phyloP scores from a whole-genome alignment of 2,888 invertebrate species.

The Drosophila pegasa region DNA sequence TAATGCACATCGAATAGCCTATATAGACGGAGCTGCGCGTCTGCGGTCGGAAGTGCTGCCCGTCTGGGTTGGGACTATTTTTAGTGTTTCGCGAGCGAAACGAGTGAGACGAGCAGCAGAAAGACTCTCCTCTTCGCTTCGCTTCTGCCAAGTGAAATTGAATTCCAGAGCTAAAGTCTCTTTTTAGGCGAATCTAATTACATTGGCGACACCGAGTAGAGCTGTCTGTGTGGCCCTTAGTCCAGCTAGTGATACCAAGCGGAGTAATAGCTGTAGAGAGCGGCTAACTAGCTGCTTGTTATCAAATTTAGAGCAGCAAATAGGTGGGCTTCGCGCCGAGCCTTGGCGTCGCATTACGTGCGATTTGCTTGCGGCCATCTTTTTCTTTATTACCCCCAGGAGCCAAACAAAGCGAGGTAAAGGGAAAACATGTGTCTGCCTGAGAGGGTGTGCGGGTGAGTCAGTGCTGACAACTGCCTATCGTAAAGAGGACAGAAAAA shows the following conservation, averaged over 20 bases:
- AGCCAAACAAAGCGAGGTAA: constrained; percentile 16
- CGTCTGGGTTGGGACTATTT: constrained; percentile 31
- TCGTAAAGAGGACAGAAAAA: constrained; percentile 1
- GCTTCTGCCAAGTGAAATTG: not conserved
- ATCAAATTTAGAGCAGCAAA: constrained; percentile 1
- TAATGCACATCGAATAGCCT: constrained; percentile 14
- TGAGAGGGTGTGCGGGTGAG: not conserved
- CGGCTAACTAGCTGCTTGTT: not conserved
- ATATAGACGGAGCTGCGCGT: constrained; percentile 3
- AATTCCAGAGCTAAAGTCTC: constrained; percentile 7
- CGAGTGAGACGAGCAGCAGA: not conserved
- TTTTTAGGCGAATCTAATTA: constrained; percentile 44
- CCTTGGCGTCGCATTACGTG: constrained; percentile 18
- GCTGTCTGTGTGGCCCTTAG: not conserved
- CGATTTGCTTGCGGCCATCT: constrained; percentile 27
- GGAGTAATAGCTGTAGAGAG: not conserved
- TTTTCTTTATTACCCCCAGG: constrained; percentile 18
- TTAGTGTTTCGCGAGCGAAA: constrained; percentile 18
- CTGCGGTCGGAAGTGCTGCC: not conserved
- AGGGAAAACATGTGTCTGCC: constrained; percentile 11
- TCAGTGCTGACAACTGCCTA: constrained; percentile 2
- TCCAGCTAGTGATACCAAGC: not conserved
- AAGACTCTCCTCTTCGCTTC: not conserved
- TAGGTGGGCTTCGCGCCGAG: not conserved
- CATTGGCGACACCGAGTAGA: constrained; percentile 7